Evolutionary conservation across 1,140 invertebrate species (phyloP), one percentile per base, ranked within the genome.

Genomic region (Oncopeltus fasciatus): DNA sequence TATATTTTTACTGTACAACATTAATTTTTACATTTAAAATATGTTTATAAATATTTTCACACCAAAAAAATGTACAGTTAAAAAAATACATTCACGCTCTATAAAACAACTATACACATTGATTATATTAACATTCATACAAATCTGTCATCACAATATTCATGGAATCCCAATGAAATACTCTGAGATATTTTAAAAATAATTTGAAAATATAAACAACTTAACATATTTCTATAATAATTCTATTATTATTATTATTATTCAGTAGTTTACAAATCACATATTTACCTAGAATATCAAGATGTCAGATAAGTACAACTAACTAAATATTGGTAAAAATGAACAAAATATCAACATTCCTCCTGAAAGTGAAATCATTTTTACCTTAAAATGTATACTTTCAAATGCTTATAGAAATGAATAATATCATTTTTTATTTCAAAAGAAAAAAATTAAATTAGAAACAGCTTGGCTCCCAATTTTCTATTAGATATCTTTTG

Each of bases 31-130:
- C 49, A 53, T 27, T 18, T 24, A 14, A 53, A 24, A 24, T 53
- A 24, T 24, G 12, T 53, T 53, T 53, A 24, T 26, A 53, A 27
- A 24, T 9, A 16, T 16, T 1, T n/a, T n/a, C n/a, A n/a, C n/a
- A n/a, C n/a, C n/a, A n/a, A n/a, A n/a, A n/a, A n/a, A n/a, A n/a
- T n/a, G n/a, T n/a, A n/a, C n/a, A n/a, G n/a, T n/a, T n/a, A n/a
- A n/a, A n/a, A 20, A 53, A 53, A 3, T 27, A 2, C 49, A 53
- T 53, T 53, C 24, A 53, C 49, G 4, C 21, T 24, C 1, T 53
- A 53, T 53, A 53, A 53, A 53, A 53, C 21, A 53, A 53, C 20
- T 53, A 53, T 53, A 53, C 49, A 53, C 16, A 8, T 24, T 18
- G 26, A 27, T 24, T 26, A 53, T 53, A 53, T 53, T 24, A 24